Base-by-base conservation (phyloP, 2,888 invertebrate species). In the Macrophya alboannulata region DNA sequence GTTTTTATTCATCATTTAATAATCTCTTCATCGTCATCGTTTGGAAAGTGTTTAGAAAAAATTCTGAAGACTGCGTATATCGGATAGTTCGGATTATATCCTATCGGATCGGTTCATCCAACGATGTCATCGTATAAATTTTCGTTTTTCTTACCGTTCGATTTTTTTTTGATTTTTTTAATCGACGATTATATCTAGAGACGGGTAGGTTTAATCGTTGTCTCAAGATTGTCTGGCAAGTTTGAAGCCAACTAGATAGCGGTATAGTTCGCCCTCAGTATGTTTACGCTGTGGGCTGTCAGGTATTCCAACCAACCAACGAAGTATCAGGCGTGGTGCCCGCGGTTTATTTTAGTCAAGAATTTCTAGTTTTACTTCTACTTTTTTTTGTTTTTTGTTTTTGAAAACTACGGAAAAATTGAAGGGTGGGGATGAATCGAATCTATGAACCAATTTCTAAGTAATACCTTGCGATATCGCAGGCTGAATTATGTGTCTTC, bases 291-390 rank as follows among this genome's bases (percentile, higher is more conserved):
- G 31, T 31, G 81, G 31, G 79, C 85, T 85, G 85, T 81, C 85
- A 85, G 81, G 81, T 79, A 81, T 85, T 81, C 84, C 31, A 85
- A 25, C 25, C 84, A 84, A 31, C 31, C 31, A 31, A 31, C 31
- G 31, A 31, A 31, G 81, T 87, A 10, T 43, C 68, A 81, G 88
- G 85, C 51, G 86, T 68, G 45, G 59, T 37, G 82, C 43, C 37
- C 31, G 31, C 3, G 31, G 62, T 86, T 88, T 88, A 87, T 88
- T 87, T 85, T 86, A 76, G 87, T 86, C 85, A 84, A 62, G 86
- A 85, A 87, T 85, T 86, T 86, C 72, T 68, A 81, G 25, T 15
- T 25, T 31, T 68, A n/a, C 31, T 68, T 68, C 4, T 8, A 8
- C 21, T 31, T 31, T n/a, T 72, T 40, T 72, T 72, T n/a, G n/a